phyloP scores from a whole-genome alignment of 2,113 vertebrate species.

The Odobenus rosmarus region DNA sequence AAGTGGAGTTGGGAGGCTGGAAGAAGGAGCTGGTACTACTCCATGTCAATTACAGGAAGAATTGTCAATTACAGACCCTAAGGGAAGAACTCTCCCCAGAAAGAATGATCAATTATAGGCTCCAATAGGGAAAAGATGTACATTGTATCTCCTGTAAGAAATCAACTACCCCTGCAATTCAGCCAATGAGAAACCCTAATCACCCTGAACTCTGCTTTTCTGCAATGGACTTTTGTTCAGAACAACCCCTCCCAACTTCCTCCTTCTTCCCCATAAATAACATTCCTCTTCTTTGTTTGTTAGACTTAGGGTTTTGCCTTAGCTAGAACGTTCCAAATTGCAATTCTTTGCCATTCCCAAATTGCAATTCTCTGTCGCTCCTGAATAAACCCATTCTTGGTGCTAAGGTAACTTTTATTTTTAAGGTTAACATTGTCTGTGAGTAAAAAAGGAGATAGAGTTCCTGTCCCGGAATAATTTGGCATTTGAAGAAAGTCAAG shows the following conservation, averaged over 20 bases:
- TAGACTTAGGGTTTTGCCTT: neutral
- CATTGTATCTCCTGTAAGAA: neutral
- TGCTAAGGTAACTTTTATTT: neutral
- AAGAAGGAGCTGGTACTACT: neutral
- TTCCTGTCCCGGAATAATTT: neutral
- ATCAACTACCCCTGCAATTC: neutral
- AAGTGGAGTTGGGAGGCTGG: neutral
- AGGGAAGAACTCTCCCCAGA: neutral
- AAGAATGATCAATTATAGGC: neutral
- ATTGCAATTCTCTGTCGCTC: neutral
- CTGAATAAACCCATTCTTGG: neutral
- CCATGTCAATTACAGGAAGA: neutral
- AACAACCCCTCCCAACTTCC: neutral
- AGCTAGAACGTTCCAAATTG: neutral
- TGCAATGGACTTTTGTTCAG: neutral
- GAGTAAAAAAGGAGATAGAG: neutral
- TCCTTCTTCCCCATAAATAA: neutral
- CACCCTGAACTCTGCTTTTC: neutral
- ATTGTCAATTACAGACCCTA: neutral
- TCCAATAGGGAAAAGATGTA: neutral
- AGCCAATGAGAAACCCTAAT: neutral
- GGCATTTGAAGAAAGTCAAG: neutral
- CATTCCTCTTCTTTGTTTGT: neutral
- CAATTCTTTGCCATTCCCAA: neutral
- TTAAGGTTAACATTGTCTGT: neutral